A percentile compares a stretch with the other conserved stretches of the same genome.
Evolutionary conservation across 2,888 invertebrate genomes (phyloP).

Genomic region (Ochropleura leucogaster): DNA sequence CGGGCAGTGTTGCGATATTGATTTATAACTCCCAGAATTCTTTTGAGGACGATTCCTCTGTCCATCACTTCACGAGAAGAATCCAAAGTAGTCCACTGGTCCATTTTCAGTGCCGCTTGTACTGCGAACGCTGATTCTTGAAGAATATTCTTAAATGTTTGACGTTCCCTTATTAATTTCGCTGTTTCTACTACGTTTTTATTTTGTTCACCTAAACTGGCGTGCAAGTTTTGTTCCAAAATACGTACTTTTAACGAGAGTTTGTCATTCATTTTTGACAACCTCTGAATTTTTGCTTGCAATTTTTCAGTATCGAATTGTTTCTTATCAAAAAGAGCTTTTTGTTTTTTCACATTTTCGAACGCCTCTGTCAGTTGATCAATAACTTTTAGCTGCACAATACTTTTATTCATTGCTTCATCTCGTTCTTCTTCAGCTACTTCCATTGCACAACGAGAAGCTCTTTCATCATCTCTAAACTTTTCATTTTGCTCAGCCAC

Average conservation of each 20-base stretch:
- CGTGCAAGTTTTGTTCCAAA: conserved; percentile 91
- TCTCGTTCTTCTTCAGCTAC: conserved; percentile 92
- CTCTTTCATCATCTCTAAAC: conserved; percentile 91
- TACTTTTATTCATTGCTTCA: conserved; percentile 91
- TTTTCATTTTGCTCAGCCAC: conserved; percentile 92
- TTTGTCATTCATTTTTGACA: conserved; percentile 85
- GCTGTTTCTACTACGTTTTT: conserved; percentile 84
- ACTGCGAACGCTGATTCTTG: conserved; percentile 91
- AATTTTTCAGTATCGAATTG: conserved; percentile 81
- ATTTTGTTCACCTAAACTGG: conserved; percentile 86
- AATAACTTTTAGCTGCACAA: conserved; percentile 92
- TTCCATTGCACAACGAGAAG: conserved; percentile 89
- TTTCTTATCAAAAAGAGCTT: conserved; percentile 83
- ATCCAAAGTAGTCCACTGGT: conserved; percentile 81
- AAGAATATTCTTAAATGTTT: conserved; percentile 90
- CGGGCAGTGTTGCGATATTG: conserved; percentile 81
- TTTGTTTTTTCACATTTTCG: conserved; percentile 88
- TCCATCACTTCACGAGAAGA: conserved; percentile 84
- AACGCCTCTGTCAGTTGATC: conserved; percentile 91
- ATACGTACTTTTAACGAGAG: conserved; percentile 85
- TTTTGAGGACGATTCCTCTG: conserved; percentile 87
- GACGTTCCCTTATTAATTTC: conserved; percentile 88
- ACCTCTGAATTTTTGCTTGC: conserved; percentile 78
- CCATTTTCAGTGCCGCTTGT: conserved; percentile 90
- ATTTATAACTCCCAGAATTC: conserved; percentile 88